Base-by-base conservation (phyloP, 1,140 invertebrate genomes). In the Sitophilus oryzae region DNA sequence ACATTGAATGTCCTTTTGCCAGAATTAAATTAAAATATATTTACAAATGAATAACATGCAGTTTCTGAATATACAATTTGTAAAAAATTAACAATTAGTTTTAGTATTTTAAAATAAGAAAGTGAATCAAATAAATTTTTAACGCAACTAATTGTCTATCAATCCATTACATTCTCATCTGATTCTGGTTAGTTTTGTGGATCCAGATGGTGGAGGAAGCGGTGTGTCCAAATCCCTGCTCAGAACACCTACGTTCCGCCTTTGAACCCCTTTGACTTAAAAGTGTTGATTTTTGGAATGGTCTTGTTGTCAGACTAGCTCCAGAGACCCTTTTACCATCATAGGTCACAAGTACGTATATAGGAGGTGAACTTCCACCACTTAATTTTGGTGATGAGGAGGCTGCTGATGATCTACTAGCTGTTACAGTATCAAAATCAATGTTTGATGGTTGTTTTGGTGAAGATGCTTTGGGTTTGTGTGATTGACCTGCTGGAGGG, bases 301-400 rank as follows among this genome's bases (percentile, higher is more conserved):
- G 74, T 44, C 79, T 75, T 0, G 79, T 76, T 0, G 82, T 79
- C 8, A 86, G 64, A 9, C 76, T 79, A 8, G 76, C 74, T 40
- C 82, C 83, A 2, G 83, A 79, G 4, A 88, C 76, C 15, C 77
- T 79, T 66, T 84, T 85, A 0, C 84, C 85, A 60, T 89, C 85
- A 57, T 82, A 88, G 6, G 84, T 82, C 8, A 85, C 79, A 16
- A 85, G 76, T 0, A 80, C 79, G 30, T 72, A 77, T n/a, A n/a
- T n/a, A 43, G 62, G 66, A 42, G 66, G 72, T 16, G 66, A 74
- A 56, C 69, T 30, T n/a, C n/a, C n/a, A 30, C 5, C 75, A 18
- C 20, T 15, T 18, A 40, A 21, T 15, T 6, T 6, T 4, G 21
- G n/a, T 4, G 21, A 45, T n/a, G 11, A 0, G 9, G 25, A 38